phyloP scores from a whole-genome alignment of 2,113 vertebrate species.

The Phrynosoma blainvillii region DNA sequence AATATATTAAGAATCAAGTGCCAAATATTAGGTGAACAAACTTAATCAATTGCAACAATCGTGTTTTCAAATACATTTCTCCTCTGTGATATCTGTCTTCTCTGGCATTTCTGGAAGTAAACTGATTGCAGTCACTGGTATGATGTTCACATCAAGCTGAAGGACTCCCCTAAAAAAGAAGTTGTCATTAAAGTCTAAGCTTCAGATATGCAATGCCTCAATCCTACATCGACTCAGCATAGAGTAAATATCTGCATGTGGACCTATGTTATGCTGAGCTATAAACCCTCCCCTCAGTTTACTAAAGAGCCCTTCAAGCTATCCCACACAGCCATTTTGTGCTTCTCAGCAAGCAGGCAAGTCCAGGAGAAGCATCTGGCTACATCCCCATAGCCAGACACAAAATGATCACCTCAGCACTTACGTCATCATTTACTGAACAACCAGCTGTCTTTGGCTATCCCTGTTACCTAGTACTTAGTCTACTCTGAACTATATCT shows the following conservation, averaged over 20 bases:
- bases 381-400: too few species aligned
- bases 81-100: slow-evolving; percentile 63
- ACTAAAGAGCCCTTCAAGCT: too few species aligned
- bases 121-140: slow-evolving; percentile 65
- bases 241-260: neutral
- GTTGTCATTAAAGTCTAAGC: neutral
- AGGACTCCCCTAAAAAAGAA: slow-evolving; percentile 73
- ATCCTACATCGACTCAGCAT: too few species aligned
- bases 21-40: slow-evolving; percentile 60
- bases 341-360: neutral
- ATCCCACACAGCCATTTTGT: too few species aligned
- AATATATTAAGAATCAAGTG: slow-evolving; percentile 60
- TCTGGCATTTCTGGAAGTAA: slow-evolving; percentile 67
- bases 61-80: slow-evolving; percentile 69
- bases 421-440: neutral
- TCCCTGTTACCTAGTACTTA: too few species aligned
- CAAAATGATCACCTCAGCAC: too few species aligned
- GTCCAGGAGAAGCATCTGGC: neutral
- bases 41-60: slow-evolving; percentile 28
- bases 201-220: neutral
- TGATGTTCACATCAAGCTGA: slow-evolving; percentile 67
- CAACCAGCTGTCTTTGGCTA: too few species aligned
- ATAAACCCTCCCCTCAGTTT: too few species aligned
- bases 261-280: too few species aligned
- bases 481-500: neutral